Evolutionary conservation across 2,888 invertebrate species (phyloP).

Genomic region (Acanthacorydalis orientalis): DNA sequence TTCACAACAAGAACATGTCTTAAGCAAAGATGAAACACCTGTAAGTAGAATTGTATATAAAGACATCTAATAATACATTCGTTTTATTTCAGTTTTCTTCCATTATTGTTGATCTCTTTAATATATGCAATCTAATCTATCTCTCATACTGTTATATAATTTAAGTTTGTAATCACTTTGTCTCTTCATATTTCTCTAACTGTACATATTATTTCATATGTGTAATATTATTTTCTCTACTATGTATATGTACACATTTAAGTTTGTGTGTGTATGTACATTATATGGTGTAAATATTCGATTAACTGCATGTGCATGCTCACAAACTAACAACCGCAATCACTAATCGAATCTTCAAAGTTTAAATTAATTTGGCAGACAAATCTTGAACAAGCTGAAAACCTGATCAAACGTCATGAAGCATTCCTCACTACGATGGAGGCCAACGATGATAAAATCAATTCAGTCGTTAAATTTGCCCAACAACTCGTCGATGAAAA

Average conservation of each 20-base stretch:
- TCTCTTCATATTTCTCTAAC: background rate
- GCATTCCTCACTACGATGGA: conserved; percentile 99
- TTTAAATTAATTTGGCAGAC: conserved; percentile 20
- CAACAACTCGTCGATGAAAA: conserved; percentile 59
- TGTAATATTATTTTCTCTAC: background rate
- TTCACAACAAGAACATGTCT: conserved; percentile 93
- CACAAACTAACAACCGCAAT: background rate
- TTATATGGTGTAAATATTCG: too few species aligned
- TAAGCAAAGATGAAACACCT: conserved; percentile 93
- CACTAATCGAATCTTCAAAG: background rate
- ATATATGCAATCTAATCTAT: background rate
- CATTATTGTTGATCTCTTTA: too few species aligned
- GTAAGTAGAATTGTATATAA: conserved; percentile 23
- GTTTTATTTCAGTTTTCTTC: background rate
- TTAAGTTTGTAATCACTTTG: background rate
- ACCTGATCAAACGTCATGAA: conserved; percentile 91
- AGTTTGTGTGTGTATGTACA: too few species aligned
- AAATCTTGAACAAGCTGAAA: conserved; percentile 94
- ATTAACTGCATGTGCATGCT: too few species aligned
- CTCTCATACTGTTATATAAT: background rate
- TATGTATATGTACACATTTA: background rate
- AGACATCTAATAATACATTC: too few species aligned
- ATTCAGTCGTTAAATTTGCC: conserved; percentile 89
- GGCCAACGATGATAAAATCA: conserved; percentile 99
- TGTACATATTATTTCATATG: background rate